Conservation (phyloP, 2,888 invertebrate species). For the Philonicus albiceps region DNA sequence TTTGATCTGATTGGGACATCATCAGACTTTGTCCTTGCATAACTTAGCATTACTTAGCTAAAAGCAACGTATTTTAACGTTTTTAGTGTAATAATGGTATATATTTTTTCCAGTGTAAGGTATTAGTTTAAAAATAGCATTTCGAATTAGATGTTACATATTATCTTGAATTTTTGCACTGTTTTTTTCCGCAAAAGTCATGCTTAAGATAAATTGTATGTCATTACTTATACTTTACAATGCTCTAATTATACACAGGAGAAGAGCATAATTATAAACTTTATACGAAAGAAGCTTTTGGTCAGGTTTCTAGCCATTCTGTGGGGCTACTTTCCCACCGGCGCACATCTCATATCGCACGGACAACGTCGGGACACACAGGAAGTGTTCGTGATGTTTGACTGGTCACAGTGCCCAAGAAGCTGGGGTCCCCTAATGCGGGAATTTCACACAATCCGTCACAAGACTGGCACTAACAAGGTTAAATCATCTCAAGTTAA, state of each 20-base stretch:
- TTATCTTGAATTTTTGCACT: too few relatives aligned
- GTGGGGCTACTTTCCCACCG: neutral
- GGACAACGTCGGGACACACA: neutral
- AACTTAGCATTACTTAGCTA: too few relatives aligned
- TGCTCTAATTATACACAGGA: neutral
- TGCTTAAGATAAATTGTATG: neutral
- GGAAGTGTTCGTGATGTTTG: neutral
- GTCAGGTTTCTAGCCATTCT: neutral
- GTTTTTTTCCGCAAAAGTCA: neutral
- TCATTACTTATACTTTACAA: neutral
- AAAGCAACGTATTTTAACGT: too few relatives aligned
- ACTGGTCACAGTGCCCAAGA: neutral
- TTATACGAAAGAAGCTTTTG: neutral
- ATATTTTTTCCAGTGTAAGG: too few relatives aligned
- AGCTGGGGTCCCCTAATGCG: constrained; percentile 23
- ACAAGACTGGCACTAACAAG: constrained; percentile 38
- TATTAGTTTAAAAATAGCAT: too few relatives aligned
- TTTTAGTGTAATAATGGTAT: too few relatives aligned
- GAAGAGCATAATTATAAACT: neutral
- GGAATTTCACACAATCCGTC: constrained; percentile 42
- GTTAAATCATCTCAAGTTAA: constrained; percentile 34
- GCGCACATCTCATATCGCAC: neutral
- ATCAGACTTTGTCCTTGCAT: too few relatives aligned
- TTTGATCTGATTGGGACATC: too few relatives aligned
- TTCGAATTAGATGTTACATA: too few relatives aligned